Evolutionary conservation across 2,888 invertebrate species (phyloP), one percentile per base, ranked within the genome.

Genomic region (Electrophaes corylata): DNA sequence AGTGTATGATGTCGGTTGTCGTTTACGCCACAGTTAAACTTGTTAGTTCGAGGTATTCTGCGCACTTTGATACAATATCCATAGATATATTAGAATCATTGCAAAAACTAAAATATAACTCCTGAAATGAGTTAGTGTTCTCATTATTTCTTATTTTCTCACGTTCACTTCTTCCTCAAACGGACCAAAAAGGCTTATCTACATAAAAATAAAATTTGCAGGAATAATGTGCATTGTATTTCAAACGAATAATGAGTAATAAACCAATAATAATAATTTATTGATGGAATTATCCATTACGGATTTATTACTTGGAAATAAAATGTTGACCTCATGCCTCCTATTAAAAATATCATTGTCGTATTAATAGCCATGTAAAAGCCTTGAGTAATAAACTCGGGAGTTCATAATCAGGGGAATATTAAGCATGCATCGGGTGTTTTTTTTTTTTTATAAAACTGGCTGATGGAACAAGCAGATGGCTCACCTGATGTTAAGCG

Each of bases 271-370:
- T 19, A 47, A 54, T 37, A 16, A 31, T 20, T 40, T 18, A 12
- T 31, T 53, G 8, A 29, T 41, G 47, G 41, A 46, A 47, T 31
- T 31, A 41, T 31, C 20, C 31, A 26, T 46, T 40, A 48, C 16
- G 11, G 37, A 23, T 44, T 44, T 43, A 45, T 45, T 41, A 41
- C 53, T 47, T 41, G 31, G 41, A 47, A 47, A 47, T 41, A 54
- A 40, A 20, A 18, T 5, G 23, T 47, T 35, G 41, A 40, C 46
- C 18, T 40, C 14, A 40, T 29, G 40, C 31, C 26, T 29, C 23
- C 19, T 12, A 37, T n/a, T 14, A 33, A 4, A 16, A 46, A 54
- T 47, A 0, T 29, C 6, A 29, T 10, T 29, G 23, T 3, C 23
- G 4, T 23, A 12, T 8, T 19, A 2, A n/a, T n/a, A n/a, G n/a